Evolutionary conservation across 2,888 invertebrate genomes (phyloP), one percentile per base, ranked within the genome.

Genomic region (Eilema griseolum): DNA sequence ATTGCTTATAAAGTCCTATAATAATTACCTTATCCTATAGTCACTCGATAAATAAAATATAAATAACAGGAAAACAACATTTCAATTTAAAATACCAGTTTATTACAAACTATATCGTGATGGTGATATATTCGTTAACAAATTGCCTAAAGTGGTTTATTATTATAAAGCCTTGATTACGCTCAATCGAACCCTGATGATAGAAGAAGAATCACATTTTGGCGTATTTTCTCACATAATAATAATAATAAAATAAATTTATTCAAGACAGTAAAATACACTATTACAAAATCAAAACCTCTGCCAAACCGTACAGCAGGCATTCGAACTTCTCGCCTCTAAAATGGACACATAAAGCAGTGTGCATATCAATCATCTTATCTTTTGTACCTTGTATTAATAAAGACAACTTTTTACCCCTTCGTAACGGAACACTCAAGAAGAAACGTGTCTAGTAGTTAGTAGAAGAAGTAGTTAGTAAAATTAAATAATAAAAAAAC

Each of bases 21-120:
- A 23, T 23, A 3, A 4, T 12, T 23, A 23, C 28, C 33, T 33
- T 11, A n/a, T 37, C 46, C 20, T 46, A 5, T 7, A 61, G 7
- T 0, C 23, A 37, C 23, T 23, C 20, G 61, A 59, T 59, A 24
- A 59, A 59, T 26, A 23, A 60, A 1, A 61, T 23, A 33, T 33
- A 33, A 33, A 33, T 3, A 61, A 20, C 14, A 61, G 61, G 61
- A 61, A 61, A 61, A 61, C 23, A n/a, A 61, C 2, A 37, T 37
- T 12, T 61, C 31, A 12, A 61, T 31, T 61, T n/a, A 12, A 23
- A 1, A 61, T 0, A 61, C 33, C 23, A 5, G 61, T 12, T 61
- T 61, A 61, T 23, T 23, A 37, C 31, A 31, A n/a, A 37, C 14
- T 24, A 14, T 24, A 23, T 61, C 37, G 14, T 33, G 61, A 16